phyloP scores from a whole-genome alignment of 2,888 invertebrate genomes.

The Agrotis exclamationis region DNA sequence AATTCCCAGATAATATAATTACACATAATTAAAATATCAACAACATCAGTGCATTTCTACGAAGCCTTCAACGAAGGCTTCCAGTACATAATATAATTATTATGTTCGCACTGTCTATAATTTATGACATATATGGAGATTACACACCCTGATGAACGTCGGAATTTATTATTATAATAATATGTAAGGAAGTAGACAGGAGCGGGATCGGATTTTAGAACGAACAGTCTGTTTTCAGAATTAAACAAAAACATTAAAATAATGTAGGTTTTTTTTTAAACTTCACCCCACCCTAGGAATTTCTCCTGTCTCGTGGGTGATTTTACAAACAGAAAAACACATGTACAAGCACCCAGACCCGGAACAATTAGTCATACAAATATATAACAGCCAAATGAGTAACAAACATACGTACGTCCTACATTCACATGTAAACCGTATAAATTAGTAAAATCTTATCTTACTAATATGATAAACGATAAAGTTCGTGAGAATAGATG shows the following conservation, averaged over 20 bases:
- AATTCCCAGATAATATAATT: neutral
- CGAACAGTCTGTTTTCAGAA: neutral
- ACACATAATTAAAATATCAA: conserved; percentile 12
- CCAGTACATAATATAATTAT: neutral
- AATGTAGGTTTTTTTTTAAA: too few species aligned
- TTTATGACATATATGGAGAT: conserved; percentile 7
- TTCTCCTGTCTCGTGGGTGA: too few species aligned
- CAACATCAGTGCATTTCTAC: conserved; percentile 2
- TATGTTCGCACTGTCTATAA: neutral
- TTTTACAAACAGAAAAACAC: too few species aligned
- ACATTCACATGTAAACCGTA: too few species aligned
- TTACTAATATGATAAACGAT: too few species aligned
- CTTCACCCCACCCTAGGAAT: too few species aligned
- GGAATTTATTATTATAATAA: conserved; percentile 8
- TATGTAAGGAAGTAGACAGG: conserved; percentile 15
- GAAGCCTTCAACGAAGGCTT: conserved; percentile 1
- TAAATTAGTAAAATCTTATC: too few species aligned
- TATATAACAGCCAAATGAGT: too few species aligned
- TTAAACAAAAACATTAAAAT: neutral
- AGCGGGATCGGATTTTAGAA: conserved; percentile 11
- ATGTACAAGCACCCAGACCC: too few species aligned
- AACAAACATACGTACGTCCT: too few species aligned
- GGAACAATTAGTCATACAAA: too few species aligned
- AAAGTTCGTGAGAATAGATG: too few species aligned
- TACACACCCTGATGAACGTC: conserved; percentile 3